phyloP scores from a whole-genome alignment of 1,140 invertebrate genomes.

The Dinoponera quadriceps region DNA sequence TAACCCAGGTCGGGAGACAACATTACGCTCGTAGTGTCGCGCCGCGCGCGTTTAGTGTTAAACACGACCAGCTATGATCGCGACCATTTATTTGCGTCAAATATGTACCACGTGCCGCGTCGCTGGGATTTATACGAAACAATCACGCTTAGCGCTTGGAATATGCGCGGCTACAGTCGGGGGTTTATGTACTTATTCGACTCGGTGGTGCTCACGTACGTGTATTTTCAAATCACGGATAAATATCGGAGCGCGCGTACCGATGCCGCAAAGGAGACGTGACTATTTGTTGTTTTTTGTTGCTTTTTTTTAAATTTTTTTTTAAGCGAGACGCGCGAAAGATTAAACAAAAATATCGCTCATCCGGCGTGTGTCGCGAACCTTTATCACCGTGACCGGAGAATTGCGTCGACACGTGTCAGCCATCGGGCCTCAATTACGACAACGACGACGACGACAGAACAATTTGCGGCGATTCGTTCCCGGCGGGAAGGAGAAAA shows the following conservation, averaged over 20 bases:
- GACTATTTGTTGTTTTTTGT: too few species aligned
- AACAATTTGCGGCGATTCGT: conserved; percentile 12
- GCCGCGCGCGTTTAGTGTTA: conserved; percentile 13
- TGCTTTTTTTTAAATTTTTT: too few species aligned
- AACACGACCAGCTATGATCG: conserved; percentile 7
- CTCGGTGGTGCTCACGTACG: too few species aligned
- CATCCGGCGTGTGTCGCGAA: background rate
- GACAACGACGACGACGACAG: background rate
- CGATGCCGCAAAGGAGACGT: too few species aligned
- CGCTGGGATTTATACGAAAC: conserved; percentile 22
- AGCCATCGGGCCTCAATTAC: conserved; percentile 18
- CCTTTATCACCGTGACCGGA: background rate
- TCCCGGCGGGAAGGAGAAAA: conserved; percentile 12
- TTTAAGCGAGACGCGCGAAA: too few species aligned
- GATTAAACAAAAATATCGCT: background rate
- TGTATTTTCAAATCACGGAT: background rate
- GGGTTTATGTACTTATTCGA: background rate
- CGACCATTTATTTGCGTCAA: conserved; percentile 23
- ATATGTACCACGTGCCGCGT: conserved; percentile 1
- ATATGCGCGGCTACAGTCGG: background rate
- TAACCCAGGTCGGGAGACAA: background rate
- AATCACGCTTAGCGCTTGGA: background rate
- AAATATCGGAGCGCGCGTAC: background rate
- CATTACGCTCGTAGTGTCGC: background rate
- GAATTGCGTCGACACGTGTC: background rate